Evolutionary conservation across 2,888 invertebrate species (phyloP).

Genomic region (Acleris sparsana): DNA sequence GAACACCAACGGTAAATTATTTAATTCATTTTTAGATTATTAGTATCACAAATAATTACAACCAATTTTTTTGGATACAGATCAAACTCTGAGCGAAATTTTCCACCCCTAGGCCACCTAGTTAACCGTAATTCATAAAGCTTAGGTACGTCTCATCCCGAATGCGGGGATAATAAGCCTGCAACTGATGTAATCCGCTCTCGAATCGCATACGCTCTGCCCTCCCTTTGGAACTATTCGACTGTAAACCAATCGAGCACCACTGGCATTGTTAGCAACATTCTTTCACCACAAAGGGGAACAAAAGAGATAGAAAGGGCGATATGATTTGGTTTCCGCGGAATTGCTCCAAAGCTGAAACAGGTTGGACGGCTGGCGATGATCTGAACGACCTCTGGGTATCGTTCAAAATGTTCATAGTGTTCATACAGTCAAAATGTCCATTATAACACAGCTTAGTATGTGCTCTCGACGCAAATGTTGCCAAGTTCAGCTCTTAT

Average conservation of each 20-base stretch:
- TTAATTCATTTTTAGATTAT: too few relatives aligned
- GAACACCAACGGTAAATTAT: too few relatives aligned
- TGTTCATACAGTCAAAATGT: constrained; percentile 10
- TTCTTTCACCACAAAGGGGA: neutral
- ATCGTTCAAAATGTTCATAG: constrained; percentile 9
- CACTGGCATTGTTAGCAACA: neutral
- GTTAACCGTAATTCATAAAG: constrained; percentile 5
- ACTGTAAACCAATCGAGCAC: constrained; percentile 1
- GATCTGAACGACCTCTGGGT: constrained; percentile 15
- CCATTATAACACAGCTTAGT: constrained; percentile 5
- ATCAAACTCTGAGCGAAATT: too few relatives aligned
- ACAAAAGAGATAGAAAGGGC: constrained; percentile 2
- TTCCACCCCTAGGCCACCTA: too few relatives aligned
- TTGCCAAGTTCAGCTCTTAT: neutral
- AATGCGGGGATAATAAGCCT: constrained; percentile 15
- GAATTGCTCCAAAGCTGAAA: constrained; percentile 7
- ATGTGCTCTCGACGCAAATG: neutral
- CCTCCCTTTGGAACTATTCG: neutral
- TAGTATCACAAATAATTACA: too few relatives aligned
- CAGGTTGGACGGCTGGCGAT: constrained; percentile 2
- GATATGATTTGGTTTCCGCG: neutral
- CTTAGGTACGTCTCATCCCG: neutral
- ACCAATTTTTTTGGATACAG: too few relatives aligned
- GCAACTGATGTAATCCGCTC: constrained; percentile 12
- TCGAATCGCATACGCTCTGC: constrained; percentile 1